Base-by-base conservation (phyloP, 1,140 invertebrate species). In the Scylla paramamosain region DNA sequence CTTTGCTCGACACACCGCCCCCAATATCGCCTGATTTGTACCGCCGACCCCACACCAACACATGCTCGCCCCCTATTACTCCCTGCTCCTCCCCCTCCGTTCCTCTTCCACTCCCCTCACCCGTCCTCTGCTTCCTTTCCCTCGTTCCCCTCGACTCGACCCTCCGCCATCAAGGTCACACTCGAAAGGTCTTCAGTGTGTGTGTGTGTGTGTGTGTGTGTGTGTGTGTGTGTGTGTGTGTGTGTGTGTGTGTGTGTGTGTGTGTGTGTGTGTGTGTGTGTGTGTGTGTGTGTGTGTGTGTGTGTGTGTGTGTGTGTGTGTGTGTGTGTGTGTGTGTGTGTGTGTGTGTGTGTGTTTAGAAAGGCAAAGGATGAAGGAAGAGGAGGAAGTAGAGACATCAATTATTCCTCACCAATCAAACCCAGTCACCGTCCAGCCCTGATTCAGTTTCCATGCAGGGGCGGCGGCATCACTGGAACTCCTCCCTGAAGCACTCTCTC, bases 171-270 rank as follows among this genome's bases (percentile, higher is more conserved):
- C 28, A 87, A 32, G 86, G 28, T 28, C 31, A 28, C 31, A 28
- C 83, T 10, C 28, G 83, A 0, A 31, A 46, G 10, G 20, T 1
- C 45, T 8, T 48, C 7, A 28, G 14, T 25, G 20, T 89, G 45
- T 39, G 88, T 89, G 88, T 48, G 88, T 89, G 87, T 48, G 39
- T 89, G 87, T 39, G 86, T 88, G 86, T 39, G 86, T 88, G 86
- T 39, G 31, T 88, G 86, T 39, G 45, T 89, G 88, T 25, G 88
- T 45, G 88, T 46, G 45, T 20, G 88, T 89, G 45, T 20, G 88
- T 46, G 88, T 20, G 88, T 45, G 45, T 20, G 88, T 46, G 45
- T 20, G 39, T 45, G 88, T 20, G 16, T 25, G 45, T 12, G 86
- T 25, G 31, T 12, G 2, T 32, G 86, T 32, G 45, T 45, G 87